A percentile compares a stretch with the other conserved stretches of the same genome.
phyloP scores from a whole-genome alignment of 2,113 vertebrate genomes.

The Pelecanus crispus region DNA sequence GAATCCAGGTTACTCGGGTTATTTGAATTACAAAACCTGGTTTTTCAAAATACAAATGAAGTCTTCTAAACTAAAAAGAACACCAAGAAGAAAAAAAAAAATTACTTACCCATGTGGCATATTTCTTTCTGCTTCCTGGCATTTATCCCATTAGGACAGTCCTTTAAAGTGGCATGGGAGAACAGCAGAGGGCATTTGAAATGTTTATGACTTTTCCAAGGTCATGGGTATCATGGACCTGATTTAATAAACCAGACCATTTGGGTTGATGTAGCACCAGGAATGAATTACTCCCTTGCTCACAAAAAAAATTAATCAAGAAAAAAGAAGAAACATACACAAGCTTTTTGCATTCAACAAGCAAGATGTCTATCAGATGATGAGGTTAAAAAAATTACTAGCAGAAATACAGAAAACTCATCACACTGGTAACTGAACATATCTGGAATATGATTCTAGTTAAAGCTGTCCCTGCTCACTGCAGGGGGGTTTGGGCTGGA shows the following conservation, averaged over 20 bases:
- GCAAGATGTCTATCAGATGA: background rate
- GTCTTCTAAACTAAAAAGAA: background rate
- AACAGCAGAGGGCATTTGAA: background rate
- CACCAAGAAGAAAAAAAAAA: background rate
- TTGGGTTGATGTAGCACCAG: background rate
- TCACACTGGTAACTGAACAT: background rate
- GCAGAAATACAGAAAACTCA: background rate
- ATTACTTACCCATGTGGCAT: background rate
- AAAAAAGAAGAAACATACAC: background rate
- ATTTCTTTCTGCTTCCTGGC: background rate
- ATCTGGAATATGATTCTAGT: accelerated
- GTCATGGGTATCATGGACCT: background rate
- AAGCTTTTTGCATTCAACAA: background rate
- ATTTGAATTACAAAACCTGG: background rate
- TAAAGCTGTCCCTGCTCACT: no score
- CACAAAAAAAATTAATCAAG: background rate
- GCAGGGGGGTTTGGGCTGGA: no score
- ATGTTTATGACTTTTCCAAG: background rate
- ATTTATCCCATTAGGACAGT: background rate
- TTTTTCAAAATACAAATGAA: background rate
- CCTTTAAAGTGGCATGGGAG: background rate
- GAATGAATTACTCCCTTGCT: background rate
- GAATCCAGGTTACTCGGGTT: background rate
- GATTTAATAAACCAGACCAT: background rate
- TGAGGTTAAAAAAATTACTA: background rate